phyloP scores from a whole-genome alignment of 2,888 invertebrate genomes.

The Amphipyra tragopoginis region DNA sequence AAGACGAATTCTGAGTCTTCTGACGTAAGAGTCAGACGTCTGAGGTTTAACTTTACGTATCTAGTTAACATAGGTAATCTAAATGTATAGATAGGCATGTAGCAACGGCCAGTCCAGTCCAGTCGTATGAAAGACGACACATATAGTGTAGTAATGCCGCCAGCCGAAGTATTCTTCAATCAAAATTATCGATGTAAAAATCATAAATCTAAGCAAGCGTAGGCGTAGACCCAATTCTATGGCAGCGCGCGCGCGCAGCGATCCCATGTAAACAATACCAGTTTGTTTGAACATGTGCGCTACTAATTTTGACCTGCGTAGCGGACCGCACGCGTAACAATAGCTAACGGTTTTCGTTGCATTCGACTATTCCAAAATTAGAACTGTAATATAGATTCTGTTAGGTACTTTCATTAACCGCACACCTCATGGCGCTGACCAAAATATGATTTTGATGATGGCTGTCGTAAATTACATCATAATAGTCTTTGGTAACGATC shows the following conservation, averaged over 20 bases:
- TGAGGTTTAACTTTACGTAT: no score
- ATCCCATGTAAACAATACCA: constrained; percentile 82
- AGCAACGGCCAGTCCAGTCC: neutral
- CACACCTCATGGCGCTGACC: constrained; percentile 22
- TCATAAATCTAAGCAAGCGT: constrained; percentile 46
- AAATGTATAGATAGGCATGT: no score
- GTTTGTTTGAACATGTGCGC: constrained; percentile 88
- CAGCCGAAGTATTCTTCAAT: constrained; percentile 18
- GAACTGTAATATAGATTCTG: constrained; percentile 58
- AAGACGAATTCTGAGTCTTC: no score
- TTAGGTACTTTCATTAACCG: constrained; percentile 45
- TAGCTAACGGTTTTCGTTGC: constrained; percentile 85
- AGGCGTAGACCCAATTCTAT: constrained; percentile 62
- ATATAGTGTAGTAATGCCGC: neutral
- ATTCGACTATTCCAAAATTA: constrained; percentile 78
- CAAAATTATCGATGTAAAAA: constrained; percentile 38
- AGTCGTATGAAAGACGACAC: neutral
- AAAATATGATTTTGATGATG: constrained; percentile 18
- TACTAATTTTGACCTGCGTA: constrained; percentile 87
- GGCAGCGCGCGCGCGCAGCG: constrained; percentile 62
- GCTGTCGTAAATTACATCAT: constrained; percentile 9
- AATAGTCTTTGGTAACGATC: neutral
- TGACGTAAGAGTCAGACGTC: no score
- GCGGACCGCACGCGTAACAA: constrained; percentile 83
- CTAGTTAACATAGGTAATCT: no score